Evolutionary conservation across 2,888 invertebrate genomes (phyloP).

Genomic region (Apeira syringaria): DNA sequence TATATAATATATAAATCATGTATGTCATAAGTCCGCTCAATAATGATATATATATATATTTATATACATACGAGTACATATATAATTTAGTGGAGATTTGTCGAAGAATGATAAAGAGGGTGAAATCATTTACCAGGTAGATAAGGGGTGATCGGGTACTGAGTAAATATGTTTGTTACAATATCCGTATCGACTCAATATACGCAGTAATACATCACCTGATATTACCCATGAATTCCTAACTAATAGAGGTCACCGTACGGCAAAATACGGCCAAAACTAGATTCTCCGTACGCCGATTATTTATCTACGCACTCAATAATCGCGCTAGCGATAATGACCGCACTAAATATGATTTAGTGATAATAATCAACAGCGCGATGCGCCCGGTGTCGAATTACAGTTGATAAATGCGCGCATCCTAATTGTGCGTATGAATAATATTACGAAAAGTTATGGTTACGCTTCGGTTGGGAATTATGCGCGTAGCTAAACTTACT

Average conservation of each 20-base stretch:
- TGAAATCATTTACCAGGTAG: no score
- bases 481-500: no score
- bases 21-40: no score
- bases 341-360: conserved; percentile 42
- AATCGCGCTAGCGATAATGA: conserved; percentile 36
- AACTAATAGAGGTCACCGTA: conserved; percentile 23
- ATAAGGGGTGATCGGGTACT: no score
- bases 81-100: no score
- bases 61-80: no score
- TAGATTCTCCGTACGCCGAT: conserved; percentile 31
- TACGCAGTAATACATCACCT: not conserved
- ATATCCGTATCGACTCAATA: no score
- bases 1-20: no score
- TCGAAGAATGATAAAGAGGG: no score
- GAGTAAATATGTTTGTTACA: no score
- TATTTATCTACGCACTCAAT: conserved; percentile 37
- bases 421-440: conserved; percentile 26
- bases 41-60: no score
- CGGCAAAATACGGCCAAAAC: conserved; percentile 23
- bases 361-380: conserved; percentile 38
- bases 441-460: conserved; percentile 22
- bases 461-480: not conserved
- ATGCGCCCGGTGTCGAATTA: conserved; percentile 35
- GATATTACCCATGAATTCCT: conserved; percentile 9
- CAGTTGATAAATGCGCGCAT: conserved; percentile 29